These are phyloP conservation scores for Myiagra hebetior DNA, from an alignment of 2,113 vertebrate genomes.

Conservation along the genomic window DNA sequence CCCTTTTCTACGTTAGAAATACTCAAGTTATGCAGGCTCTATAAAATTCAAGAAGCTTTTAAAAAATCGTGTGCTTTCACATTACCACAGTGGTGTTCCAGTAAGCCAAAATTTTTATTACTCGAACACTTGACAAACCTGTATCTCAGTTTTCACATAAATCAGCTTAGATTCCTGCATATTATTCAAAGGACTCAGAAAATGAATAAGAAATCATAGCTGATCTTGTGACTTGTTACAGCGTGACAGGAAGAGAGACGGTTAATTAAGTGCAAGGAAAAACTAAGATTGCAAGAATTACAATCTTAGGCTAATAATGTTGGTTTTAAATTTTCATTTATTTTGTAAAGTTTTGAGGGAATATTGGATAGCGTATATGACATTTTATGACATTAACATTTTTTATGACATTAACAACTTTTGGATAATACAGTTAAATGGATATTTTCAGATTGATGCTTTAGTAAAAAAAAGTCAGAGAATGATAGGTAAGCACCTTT, in stretches of 20 bases:
- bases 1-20: neutral
- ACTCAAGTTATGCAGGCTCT: neutral
- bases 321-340: neutral
- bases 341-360: neutral
- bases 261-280: neutral
- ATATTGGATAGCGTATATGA: neutral
- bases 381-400: neutral
- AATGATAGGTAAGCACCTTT: neutral
- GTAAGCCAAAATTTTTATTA: neutral
- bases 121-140: neutral
- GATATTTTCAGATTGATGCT: neutral
- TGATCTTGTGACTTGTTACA: neutral
- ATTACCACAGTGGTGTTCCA: neutral
- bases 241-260: neutral
- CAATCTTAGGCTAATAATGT: neutral
- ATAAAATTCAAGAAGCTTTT: neutral
- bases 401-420: neutral
- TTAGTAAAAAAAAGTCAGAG: neutral
- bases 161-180: neutral
- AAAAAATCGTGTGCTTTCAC: neutral
- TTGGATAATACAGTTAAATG: neutral
- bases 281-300: neutral
- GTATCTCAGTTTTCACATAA: neutral
- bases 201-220: neutral
- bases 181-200: neutral